Percentiles rank a stretch among this genome's conserved stretches.
Conservation (phyloP, 2,888 invertebrate species). For the Tanytarsus gracilentus region DNA sequence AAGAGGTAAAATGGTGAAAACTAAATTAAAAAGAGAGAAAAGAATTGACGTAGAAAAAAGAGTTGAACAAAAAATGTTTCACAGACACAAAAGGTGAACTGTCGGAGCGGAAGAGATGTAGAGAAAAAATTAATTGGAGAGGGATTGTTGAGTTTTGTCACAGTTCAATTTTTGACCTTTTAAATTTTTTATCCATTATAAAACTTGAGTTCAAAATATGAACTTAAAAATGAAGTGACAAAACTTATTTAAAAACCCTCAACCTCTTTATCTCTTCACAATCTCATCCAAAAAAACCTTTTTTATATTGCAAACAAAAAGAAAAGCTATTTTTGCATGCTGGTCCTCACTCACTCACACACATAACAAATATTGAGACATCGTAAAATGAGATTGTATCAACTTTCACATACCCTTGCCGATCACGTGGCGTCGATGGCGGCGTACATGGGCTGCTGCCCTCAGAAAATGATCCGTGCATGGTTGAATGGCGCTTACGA, state of each 20-base stretch:
- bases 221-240: too few relatives aligned
- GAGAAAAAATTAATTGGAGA: too few relatives aligned
- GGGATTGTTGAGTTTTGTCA: too few relatives aligned
- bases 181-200: too few relatives aligned
- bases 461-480: conserved; percentile 41
- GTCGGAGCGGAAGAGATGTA: too few relatives aligned
- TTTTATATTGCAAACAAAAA: too few relatives aligned
- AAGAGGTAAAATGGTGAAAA: conserved; percentile 9
- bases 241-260: too few relatives aligned
- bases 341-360: neutral
- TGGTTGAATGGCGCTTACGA: conserved; percentile 42
- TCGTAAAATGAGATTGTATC: neutral
- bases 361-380: neutral
- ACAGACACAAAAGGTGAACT: too few relatives aligned
- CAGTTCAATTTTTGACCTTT: too few relatives aligned
- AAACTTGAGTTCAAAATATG: too few relatives aligned
- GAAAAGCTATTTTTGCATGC: neutral
- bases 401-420: conserved; percentile 32
- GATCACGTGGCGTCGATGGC: conserved; percentile 43
- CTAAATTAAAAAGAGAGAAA: conserved; percentile 5
- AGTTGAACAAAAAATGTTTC: neutral
- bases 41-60: neutral
- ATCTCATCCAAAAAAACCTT: too few relatives aligned
- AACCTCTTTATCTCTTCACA: too few relatives aligned
- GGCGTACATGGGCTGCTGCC: conserved; percentile 44